phyloP scores from a whole-genome alignment of 2,888 invertebrate species.

The Plebejus anna region DNA sequence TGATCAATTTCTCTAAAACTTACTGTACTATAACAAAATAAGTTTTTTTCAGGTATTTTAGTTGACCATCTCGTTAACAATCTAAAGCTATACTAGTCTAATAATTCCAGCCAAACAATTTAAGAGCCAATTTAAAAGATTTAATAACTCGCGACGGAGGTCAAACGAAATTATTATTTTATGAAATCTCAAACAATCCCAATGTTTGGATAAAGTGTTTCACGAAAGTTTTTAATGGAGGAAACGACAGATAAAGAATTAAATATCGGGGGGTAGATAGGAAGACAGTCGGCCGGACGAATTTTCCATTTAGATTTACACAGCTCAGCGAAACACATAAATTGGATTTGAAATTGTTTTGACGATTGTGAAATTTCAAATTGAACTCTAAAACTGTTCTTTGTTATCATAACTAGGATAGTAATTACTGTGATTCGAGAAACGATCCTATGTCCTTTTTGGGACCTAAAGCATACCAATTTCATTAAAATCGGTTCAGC shows the following conservation, averaged over 20 bases:
- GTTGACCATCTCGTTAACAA: neutral
- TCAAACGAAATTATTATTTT: neutral
- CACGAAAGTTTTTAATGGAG: constrained; percentile 27
- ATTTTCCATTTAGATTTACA: constrained; percentile 52
- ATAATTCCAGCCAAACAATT: neutral
- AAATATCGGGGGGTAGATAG: constrained; percentile 48
- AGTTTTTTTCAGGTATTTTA: neutral
- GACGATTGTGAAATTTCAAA: constrained; percentile 31
- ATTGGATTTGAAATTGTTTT: constrained; percentile 39
- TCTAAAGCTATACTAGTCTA: neutral
- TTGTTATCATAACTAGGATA: no score
- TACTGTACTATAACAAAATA: no score
- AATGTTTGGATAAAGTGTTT: constrained; percentile 16
- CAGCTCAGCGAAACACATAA: constrained; percentile 37
- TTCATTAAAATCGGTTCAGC: no score
- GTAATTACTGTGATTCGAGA: no score
- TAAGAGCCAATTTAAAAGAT: neutral
- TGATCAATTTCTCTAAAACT: no score
- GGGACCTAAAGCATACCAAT: no score
- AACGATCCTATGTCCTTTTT: no score
- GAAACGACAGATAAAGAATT: constrained; percentile 42
- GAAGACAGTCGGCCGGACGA: constrained; percentile 43
- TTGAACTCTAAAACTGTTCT: neutral
- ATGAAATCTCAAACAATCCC: neutral
- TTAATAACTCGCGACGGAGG: neutral